Conservation (phyloP, 2,113 vertebrate genomes). For the Indicator indicator region DNA sequence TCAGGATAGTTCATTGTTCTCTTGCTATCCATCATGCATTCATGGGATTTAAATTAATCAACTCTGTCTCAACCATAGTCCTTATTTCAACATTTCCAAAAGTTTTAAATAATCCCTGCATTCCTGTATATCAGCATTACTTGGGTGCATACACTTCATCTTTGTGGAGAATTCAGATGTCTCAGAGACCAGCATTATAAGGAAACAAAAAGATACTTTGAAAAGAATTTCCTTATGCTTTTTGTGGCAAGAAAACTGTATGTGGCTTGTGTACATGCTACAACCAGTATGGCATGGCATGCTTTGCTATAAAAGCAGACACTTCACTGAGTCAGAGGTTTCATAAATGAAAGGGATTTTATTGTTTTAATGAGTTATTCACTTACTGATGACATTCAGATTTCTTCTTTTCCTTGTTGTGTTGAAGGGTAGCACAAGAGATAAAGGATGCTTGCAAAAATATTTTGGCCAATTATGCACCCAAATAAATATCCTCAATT, state of each 20-base stretch:
- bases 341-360: neutral
- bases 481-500: neutral
- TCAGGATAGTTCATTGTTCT: neutral
- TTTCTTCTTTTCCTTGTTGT: neutral
- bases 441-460: neutral
- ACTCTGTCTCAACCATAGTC: neutral
- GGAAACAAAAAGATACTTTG: neutral
- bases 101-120: neutral
- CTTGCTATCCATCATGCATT: neutral
- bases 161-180: neutral
- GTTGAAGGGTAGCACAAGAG: neutral
- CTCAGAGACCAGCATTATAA: rapidly evolving
- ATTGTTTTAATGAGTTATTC: neutral
- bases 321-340: neutral
- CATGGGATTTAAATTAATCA: neutral
- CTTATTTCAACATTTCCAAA: neutral
- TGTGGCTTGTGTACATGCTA: rapidly evolving
- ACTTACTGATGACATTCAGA: neutral
- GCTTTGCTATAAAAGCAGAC: neutral
- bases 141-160: neutral
- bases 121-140: neutral
- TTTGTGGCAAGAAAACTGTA: neutral
- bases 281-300: neutral
- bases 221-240: neutral
- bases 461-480: neutral